A percentile compares a stretch with the other conserved stretches of the same genome.
Evolutionary conservation across 2,888 invertebrate species (phyloP).

Genomic region (Baccha elongata): DNA sequence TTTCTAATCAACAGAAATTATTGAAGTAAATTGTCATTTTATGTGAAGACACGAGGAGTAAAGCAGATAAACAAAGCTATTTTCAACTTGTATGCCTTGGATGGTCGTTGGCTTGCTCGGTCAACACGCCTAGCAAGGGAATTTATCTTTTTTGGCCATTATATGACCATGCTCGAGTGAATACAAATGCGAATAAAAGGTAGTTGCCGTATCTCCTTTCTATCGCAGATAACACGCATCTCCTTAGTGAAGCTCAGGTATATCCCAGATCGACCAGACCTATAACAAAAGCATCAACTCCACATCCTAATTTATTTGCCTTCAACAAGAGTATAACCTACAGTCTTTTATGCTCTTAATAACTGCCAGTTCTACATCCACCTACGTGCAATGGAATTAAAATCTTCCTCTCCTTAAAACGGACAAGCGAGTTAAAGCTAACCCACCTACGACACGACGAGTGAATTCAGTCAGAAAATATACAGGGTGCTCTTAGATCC

Average conservation of each 20-base stretch:
- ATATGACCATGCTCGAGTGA: constrained; percentile 17
- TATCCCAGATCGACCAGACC: constrained; percentile 3
- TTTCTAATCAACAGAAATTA: constrained; percentile 23
- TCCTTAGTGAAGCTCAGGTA: constrained; percentile 3
- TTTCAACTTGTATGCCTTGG: constrained; percentile 3
- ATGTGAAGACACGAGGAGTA: not conserved
- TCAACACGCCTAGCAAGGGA: not conserved
- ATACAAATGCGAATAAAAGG: constrained; percentile 32
- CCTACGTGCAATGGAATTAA: constrained; percentile 60
- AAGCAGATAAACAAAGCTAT: not conserved
- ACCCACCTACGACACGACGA: constrained; percentile 10
- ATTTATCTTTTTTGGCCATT: constrained; percentile 37
- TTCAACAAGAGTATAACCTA: constrained; percentile 67
- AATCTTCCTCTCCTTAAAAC: constrained; percentile 30
- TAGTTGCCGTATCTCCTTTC: constrained; percentile 20
- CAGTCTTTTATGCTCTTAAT: constrained; percentile 64
- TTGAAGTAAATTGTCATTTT: constrained; percentile 33
- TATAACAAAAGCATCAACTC: constrained; percentile 36
- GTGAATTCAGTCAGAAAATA: constrained; percentile 15
- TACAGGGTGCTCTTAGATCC: constrained; percentile 31
- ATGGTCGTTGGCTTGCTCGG: too few relatives aligned
- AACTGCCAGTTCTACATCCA: constrained; percentile 54
- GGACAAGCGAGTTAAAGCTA: constrained; percentile 22
- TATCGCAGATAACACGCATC: constrained; percentile 37
- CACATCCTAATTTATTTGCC: constrained; percentile 63